A percentile compares a stretch with the other conserved stretches of the same genome.
Conservation (phyloP, 2,888 invertebrate species). For the Scotopteryx bipunctaria region DNA sequence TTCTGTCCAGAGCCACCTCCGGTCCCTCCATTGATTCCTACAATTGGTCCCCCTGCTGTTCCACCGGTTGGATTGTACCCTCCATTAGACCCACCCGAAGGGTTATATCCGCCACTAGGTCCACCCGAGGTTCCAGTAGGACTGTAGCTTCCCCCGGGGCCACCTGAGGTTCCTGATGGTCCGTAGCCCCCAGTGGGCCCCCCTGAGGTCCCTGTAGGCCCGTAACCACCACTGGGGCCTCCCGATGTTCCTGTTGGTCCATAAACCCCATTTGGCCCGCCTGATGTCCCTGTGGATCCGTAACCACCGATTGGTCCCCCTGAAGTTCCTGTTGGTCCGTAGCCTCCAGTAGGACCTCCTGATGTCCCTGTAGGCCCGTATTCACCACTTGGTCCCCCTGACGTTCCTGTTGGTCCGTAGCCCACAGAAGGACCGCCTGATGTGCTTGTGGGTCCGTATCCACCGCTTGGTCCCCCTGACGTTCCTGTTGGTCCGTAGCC, state of each 20-base stretch:
- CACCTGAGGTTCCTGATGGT: not conserved
- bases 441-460: too few relatives aligned
- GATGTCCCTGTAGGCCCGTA: not conserved
- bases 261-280: conserved; percentile 9
- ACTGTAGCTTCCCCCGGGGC: conserved; percentile 4
- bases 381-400: too few relatives aligned
- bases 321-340: not conserved
- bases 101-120: conserved; percentile 1
- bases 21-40: not conserved
- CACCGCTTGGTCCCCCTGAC: not conserved
- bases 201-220: not conserved
- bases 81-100: not conserved
- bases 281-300: not conserved
- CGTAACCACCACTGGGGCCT: not conserved
- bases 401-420: too few relatives aligned
- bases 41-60: conserved; percentile 4
- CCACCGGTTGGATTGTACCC: conserved; percentile 1
- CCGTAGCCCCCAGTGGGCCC: conserved; percentile 6
- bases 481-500: conserved; percentile 3
- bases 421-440: too few relatives aligned
- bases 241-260: not conserved
- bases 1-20: too few relatives aligned
- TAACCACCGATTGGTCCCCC: conserved; percentile 1
- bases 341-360: not conserved
- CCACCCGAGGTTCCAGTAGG: not conserved